Conservation (phyloP, 2,888 invertebrate species). For the Cryptus viduatorius region DNA sequence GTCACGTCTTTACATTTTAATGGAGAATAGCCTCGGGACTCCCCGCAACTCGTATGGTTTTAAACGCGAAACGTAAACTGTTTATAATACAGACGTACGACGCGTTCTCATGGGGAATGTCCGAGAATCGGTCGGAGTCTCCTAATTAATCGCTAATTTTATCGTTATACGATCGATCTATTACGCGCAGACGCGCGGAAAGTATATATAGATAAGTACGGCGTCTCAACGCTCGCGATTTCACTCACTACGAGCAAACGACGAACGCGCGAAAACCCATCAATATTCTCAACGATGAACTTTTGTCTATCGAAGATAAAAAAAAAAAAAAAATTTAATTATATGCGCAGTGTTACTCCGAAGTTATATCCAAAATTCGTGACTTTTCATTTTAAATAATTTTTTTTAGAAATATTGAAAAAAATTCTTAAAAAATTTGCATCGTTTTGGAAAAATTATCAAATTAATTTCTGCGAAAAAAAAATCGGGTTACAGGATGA, state of each 20-base stretch:
- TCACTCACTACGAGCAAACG: background rate
- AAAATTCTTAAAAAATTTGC: no score
- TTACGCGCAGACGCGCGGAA: slow-evolving; percentile 28
- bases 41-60: background rate
- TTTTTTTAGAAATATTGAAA: no score
- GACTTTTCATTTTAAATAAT: no score
- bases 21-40: slow-evolving; percentile 17
- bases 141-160: slow-evolving; percentile 58
- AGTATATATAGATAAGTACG: slow-evolving; percentile 29
- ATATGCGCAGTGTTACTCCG: background rate
- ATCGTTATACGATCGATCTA: slow-evolving; percentile 52
- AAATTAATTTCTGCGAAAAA: no score
- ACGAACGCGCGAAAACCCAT: background rate
- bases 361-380: no score
- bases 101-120: background rate
- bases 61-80: background rate
- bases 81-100: slow-evolving; percentile 4
- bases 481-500: no score
- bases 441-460: no score
- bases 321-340: background rate
- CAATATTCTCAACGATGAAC: background rate
- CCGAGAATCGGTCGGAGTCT: background rate
- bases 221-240: background rate
- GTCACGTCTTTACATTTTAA: slow-evolving; percentile 43
- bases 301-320: background rate